phyloP scores from a whole-genome alignment of 35 echinoderm and acorn worm genomes.

The Hemicentrotus pulcherrimus region DNA sequence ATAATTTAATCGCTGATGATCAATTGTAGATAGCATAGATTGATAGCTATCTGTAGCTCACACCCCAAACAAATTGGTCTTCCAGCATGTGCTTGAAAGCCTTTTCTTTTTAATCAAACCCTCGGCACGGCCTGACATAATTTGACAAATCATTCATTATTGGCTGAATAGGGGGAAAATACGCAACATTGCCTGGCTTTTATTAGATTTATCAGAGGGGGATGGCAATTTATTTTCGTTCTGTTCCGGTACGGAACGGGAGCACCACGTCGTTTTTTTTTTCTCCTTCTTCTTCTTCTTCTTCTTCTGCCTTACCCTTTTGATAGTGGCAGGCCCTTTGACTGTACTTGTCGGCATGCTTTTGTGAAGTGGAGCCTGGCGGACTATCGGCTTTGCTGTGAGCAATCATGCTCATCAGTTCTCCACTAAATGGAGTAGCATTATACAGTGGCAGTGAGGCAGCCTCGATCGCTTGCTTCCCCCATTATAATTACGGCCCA shows the following conservation, averaged over 20 bases:
- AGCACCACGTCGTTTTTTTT: background rate
- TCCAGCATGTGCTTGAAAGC: background rate
- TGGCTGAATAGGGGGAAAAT: conserved; percentile 25
- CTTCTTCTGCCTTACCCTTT: background rate
- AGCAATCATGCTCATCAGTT: conserved; percentile 31
- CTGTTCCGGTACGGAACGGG: background rate
- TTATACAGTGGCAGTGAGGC: background rate
- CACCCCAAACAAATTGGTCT: conserved; percentile 22
- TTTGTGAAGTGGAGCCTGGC: conserved; percentile 40
- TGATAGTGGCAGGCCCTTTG: background rate
- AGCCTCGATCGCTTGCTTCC: background rate
- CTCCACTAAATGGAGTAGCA: background rate
- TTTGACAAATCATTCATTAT: conserved; percentile 45
- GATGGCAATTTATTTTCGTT: conserved; percentile 13
- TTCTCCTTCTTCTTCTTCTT: background rate
- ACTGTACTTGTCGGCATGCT: conserved; percentile 23
- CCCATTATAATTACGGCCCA: conserved; percentile 40
- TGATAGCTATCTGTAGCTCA: conserved; percentile 1
- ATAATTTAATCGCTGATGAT: conserved; percentile 23
- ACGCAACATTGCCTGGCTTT: background rate
- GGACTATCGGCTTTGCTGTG: conserved; percentile 17
- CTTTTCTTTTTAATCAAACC: conserved; percentile 33
- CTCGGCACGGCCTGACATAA: conserved; percentile 8
- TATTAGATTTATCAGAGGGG: background rate
- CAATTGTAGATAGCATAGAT: conserved; percentile 24